Percentiles rank a stretch among this genome's conserved stretches.
Evolutionary conservation across 2,113 vertebrate species (phyloP).

Genomic region (Nerophis lumbriciformis): DNA sequence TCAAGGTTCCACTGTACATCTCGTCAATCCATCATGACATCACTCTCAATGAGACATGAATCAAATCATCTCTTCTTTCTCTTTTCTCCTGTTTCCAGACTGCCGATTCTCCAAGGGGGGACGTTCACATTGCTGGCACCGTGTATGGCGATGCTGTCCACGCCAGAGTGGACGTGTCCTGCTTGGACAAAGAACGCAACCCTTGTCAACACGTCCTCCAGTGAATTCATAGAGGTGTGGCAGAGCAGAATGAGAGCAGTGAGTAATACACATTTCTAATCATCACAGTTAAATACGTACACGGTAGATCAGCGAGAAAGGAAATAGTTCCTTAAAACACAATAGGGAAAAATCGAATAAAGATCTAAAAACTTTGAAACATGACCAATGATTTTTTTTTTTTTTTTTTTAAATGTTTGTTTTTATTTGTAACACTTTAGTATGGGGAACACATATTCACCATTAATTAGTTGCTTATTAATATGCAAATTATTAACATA

Average conservation of each 20-base stretch:
- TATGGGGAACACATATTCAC: no score
- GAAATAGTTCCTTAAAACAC: no score
- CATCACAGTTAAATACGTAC: background rate
- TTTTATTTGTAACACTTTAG: no score
- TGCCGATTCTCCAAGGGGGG: conserved; percentile 94
- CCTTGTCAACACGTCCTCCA: conserved; percentile 79
- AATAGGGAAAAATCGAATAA: no score
- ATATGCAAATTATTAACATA: no score
- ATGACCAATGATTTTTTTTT: no score
- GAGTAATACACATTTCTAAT: conserved; percentile 32
- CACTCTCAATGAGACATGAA: background rate
- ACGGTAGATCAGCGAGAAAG: no score
- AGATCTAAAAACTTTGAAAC: no score
- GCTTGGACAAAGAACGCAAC: conserved; percentile 86
- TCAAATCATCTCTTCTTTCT: background rate
- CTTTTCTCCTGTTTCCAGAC: conserved; percentile 60
- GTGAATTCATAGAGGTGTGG: conserved; percentile 83
- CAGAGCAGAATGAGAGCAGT: conserved; percentile 90
- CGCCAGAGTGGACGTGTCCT: conserved; percentile 88
- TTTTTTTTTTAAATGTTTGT: no score
- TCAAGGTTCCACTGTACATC: no score
- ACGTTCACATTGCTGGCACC: conserved; percentile 86
- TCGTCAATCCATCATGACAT: no score
- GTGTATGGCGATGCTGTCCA: conserved; percentile 88
- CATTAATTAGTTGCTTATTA: no score